Percentiles rank a stretch among this genome's conserved stretches.
These are phyloP conservation scores for Columbina picui DNA, from an alignment of 2,113 vertebrate species.

Conservation along the genomic window DNA sequence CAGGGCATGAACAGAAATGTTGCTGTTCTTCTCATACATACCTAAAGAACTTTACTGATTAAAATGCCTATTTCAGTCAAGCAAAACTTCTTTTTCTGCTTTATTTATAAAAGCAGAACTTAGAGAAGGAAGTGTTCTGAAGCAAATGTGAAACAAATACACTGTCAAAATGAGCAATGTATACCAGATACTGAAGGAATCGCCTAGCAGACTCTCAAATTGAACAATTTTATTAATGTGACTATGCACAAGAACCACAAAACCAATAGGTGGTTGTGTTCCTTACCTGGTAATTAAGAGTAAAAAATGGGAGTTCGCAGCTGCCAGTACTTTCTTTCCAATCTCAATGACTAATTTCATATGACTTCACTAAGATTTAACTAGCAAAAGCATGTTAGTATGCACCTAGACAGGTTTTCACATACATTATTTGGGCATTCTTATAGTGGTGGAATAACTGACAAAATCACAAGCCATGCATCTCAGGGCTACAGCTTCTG, in stretches of 20 bases:
- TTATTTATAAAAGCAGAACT: not conserved
- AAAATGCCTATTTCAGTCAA: not conserved
- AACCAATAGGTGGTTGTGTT: not conserved
- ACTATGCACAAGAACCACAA: not conserved
- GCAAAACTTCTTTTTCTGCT: not conserved
- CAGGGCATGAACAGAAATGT: not conserved
- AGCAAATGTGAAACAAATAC: not conserved
- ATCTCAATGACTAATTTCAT: not conserved
- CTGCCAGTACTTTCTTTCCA: not conserved
- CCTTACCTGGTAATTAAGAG: not conserved
- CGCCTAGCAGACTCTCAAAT: not conserved
- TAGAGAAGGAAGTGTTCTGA: not conserved
- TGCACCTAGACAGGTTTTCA: not conserved
- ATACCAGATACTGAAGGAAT: not conserved
- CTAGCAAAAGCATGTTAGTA: not conserved
- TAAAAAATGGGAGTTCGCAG: not conserved
- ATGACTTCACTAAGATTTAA: not conserved
- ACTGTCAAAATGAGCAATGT: not conserved
- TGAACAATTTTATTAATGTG: not conserved
- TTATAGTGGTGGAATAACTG: not conserved
- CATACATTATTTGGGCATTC: not conserved
- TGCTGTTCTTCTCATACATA: not conserved
- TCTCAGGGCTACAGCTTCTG: not conserved
- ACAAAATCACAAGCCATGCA: not conserved
- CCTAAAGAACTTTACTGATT: not conserved